Base-by-base conservation (phyloP, 2,113 vertebrate species). In the Laterallus jamaicensis region DNA sequence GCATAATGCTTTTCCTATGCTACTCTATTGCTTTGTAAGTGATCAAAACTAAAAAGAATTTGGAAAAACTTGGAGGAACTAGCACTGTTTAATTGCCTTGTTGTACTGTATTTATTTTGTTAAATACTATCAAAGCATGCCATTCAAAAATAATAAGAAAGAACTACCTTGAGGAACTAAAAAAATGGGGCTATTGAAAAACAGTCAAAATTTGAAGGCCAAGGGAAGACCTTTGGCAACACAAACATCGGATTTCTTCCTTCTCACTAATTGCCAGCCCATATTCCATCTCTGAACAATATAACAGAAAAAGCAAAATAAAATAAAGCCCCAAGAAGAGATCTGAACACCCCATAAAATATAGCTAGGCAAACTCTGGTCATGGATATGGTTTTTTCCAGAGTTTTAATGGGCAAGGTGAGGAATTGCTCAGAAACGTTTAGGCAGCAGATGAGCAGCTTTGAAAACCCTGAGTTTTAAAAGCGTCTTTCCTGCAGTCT, bases 401-500 rank as follows among this genome's bases (percentile, higher is more conserved):
- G 39, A 54, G 39, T 91, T 66, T 67, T 59, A 92, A 32, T 66
- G 6, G 56, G 24, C 31, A 68, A 8, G 9, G 16, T 91, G 24
- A 67, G 58, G 49, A 75, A 39, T 92, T 19, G 42, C 12, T 90
- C 50, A 44, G 56, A 91, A 84, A 52, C 40, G 19, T 84, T 59
- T 92, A 63, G 90, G 62, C 78, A 86, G 73, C 37, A 93, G 87
- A 67, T 32, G 66, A 82, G 37, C 15, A 69, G 32, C 42, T 94
- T 77, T 11, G 2, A 71, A 82, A 86, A 35, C 31, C 22, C 37
- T 64, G 42, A 55, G 12, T 67, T 73, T 92, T 79, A 74, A 88
- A 93, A 63, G 4, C 54, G 60, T 88, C 59, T 94, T 94, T 96
- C 76, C 83, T 94, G 58, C 88, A 76, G 54, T 85, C 44, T 91